Conservation (phyloP, 2,113 vertebrate genomes). For the Phyllostomus discolor region DNA sequence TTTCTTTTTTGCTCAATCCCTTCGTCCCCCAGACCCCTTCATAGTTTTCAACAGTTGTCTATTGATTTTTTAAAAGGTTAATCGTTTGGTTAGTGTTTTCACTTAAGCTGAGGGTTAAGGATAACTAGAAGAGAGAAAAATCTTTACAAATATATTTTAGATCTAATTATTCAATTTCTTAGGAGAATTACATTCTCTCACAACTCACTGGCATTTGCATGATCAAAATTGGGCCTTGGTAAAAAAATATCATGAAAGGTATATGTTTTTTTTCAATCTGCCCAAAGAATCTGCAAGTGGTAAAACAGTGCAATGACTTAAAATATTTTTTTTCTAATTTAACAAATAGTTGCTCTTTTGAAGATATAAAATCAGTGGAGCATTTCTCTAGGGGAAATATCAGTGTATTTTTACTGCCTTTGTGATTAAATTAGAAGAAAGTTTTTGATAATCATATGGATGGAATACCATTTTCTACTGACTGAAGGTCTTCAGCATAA, state of each 20-base stretch:
- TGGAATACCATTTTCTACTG: slow-evolving; percentile 57
- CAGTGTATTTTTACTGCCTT: slow-evolving; percentile 29
- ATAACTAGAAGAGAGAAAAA: slow-evolving; percentile 21
- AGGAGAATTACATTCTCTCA: slow-evolving; percentile 3
- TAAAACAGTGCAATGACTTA: neutral
- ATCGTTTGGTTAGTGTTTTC: slow-evolving; percentile 24
- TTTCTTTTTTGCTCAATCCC: too few relatives aligned
- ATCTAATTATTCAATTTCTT: slow-evolving; percentile 1
- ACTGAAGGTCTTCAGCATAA: slow-evolving; percentile 71
- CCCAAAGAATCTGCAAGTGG: neutral
- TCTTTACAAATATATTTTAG: slow-evolving; percentile 30
- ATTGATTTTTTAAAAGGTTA: neutral
- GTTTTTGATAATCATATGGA: slow-evolving; percentile 57
- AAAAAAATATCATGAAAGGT: neutral
- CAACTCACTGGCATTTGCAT: neutral
- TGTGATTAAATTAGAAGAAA: slow-evolving; percentile 47
- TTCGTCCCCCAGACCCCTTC: too few relatives aligned
- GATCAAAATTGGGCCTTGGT: neutral
- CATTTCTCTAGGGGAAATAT: neutral
- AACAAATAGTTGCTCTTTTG: slow-evolving; percentile 18
- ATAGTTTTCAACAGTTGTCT: neutral
- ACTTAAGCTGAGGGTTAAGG: neutral
- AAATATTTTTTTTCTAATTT: slow-evolving; percentile 6
- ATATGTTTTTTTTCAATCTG: neutral
- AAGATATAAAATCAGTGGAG: neutral